Conservation (phyloP, 2,888 invertebrate species). For the Polydrusus cervinus region DNA sequence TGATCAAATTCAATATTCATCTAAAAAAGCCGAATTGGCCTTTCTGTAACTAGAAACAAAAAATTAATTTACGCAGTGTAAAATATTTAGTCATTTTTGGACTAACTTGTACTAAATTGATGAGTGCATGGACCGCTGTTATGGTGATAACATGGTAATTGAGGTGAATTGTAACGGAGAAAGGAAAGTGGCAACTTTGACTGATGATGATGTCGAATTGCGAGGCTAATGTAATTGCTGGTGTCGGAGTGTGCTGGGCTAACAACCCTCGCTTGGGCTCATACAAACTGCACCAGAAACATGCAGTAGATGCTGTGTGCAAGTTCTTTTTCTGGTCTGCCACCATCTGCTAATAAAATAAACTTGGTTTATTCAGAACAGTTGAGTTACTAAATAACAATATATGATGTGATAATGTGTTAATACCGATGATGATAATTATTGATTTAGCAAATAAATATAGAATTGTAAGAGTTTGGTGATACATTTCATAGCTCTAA, state of each 20-base stretch:
- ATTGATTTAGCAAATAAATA: no score
- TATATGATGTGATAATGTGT: no score
- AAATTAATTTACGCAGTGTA: background rate
- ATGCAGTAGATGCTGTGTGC: no score
- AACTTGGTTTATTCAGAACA: background rate
- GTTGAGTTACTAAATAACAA: no score
- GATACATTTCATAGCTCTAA: no score
- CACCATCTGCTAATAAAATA: no score
- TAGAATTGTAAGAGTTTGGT: no score
- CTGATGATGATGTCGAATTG: slow-evolving; percentile 64
- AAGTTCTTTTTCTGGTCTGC: no score
- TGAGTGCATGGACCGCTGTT: slow-evolving; percentile 41
- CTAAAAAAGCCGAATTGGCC: no score
- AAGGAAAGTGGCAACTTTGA: slow-evolving; percentile 61
- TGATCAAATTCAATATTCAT: no score
- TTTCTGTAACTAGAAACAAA: background rate
- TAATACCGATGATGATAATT: no score
- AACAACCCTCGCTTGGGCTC: slow-evolving; percentile 45
- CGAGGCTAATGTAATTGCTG: slow-evolving; percentile 63
- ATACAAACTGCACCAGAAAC: slow-evolving; percentile 52
- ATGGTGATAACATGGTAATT: slow-evolving; percentile 58
- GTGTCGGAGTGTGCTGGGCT: slow-evolving; percentile 60
- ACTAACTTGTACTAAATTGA: slow-evolving; percentile 28
- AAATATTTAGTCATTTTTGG: slow-evolving; percentile 4
- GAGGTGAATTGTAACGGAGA: slow-evolving; percentile 60